These are phyloP conservation scores for Elysia chlorotica DNA, from an alignment of 1,140 invertebrate species.

Conservation along the genomic window DNA sequence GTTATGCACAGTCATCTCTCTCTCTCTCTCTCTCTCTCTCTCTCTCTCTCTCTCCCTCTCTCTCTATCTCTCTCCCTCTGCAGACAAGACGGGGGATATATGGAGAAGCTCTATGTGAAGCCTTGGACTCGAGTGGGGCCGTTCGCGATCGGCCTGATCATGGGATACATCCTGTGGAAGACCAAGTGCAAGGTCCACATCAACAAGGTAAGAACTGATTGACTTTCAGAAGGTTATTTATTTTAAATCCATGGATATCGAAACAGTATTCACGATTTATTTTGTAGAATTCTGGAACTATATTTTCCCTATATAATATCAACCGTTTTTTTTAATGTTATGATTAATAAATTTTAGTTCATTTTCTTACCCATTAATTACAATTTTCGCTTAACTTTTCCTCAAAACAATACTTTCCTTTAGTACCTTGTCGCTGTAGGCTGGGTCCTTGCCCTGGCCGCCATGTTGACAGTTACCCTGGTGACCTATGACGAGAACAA, in stretches of 20 bases:
- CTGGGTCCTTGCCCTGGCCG: not conserved
- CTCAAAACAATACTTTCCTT: too few species aligned
- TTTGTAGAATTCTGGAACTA: too few species aligned
- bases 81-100: slow-evolving; percentile 2
- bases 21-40: not conserved
- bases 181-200: not conserved
- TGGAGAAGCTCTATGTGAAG: slow-evolving; percentile 1
- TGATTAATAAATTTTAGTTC: too few species aligned
- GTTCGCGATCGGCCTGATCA: slow-evolving; percentile 2
- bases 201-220: slow-evolving; percentile 11
- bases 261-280: too few species aligned
- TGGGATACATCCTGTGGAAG: slow-evolving; percentile 4
- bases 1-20: too few species aligned
- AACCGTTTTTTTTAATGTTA: too few species aligned
- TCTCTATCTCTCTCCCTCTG: not conserved
- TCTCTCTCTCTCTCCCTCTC: not conserved
- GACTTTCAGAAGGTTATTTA: too few species aligned
- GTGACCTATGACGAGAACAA: slow-evolving; percentile 4
- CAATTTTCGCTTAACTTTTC: too few species aligned
- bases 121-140: slow-evolving; percentile 4
- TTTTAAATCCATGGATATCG: too few species aligned
- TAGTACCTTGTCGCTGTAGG: not conserved
- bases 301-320: too few species aligned
- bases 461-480: not conserved
- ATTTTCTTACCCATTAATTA: too few species aligned